Evolutionary conservation across 1,140 invertebrate species (phyloP).

Genomic region (Aphis craccivora): DNA sequence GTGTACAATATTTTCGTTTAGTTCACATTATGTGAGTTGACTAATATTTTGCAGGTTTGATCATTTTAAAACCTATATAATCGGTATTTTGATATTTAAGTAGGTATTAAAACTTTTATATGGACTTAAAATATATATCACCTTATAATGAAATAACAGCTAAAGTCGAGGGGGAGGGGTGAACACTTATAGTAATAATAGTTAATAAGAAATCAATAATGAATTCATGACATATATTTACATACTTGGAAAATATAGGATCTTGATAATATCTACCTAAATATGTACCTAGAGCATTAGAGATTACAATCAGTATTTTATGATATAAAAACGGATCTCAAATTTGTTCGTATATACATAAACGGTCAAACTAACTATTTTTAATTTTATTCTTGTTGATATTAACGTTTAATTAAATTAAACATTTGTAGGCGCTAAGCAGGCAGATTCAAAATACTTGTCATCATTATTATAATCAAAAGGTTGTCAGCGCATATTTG

Average conservation of each 20-base stretch:
- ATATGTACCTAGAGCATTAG: no score
- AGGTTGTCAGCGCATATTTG: not conserved
- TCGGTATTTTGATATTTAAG: not conserved
- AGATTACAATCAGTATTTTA: no score
- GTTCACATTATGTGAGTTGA: not conserved
- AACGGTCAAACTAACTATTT: no score
- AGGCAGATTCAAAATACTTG: not conserved
- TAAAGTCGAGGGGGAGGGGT: no score
- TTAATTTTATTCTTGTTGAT: not conserved
- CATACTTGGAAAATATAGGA: no score
- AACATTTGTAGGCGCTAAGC: not conserved
- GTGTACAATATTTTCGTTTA: not conserved
- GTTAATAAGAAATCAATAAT: not conserved
- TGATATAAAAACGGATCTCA: no score
- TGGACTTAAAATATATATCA: not conserved
- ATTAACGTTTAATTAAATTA: not conserved
- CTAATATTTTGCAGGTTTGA: not conserved
- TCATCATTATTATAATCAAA: no score
- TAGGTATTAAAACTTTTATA: not conserved
- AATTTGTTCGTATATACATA: no score
- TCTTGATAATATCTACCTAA: no score
- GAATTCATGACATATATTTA: no score
- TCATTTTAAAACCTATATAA: not conserved
- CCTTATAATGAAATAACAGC: not conserved
- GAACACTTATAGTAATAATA: no score